These are phyloP conservation scores for Chelonus insularis DNA, from an alignment of 1,140 invertebrate species.

Conservation along the genomic window DNA sequence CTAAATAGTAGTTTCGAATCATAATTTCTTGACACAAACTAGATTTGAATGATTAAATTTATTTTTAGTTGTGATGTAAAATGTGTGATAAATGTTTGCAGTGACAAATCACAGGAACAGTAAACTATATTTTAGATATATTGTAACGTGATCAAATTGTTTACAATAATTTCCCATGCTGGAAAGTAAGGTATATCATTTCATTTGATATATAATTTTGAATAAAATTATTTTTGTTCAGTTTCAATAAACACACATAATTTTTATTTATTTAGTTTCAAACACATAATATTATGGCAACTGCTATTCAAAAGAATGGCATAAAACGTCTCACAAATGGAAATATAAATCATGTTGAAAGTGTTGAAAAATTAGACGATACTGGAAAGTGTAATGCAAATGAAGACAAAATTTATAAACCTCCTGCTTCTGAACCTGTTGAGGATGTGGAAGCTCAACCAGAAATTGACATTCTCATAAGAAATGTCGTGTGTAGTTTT, in stretches of 20 bases:
- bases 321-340: conserved; percentile 68
- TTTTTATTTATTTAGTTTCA: conserved; percentile 35
- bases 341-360: conserved; percentile 57
- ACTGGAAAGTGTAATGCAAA: conserved; percentile 38
- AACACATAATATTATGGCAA: conserved; percentile 66
- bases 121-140: no score
- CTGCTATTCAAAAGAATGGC: conserved; percentile 74
- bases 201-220: no score
- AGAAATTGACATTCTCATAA: conserved; percentile 93
- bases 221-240: conserved; percentile 12
- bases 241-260: conserved; percentile 46
- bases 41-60: no score
- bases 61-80: no score
- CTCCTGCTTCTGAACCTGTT: conserved; percentile 35
- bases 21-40: no score
- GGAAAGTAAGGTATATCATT: conserved; percentile 14
- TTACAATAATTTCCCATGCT: conserved; percentile 13
- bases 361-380: conserved; percentile 57
- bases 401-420: conserved; percentile 44
- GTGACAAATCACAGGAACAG: no score
- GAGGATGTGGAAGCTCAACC: conserved; percentile 62
- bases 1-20: not conserved
- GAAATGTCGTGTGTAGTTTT: conserved; percentile 98
- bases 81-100: no score
- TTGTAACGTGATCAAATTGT: not conserved